A percentile compares a stretch with the other conserved stretches of the same genome.
Evolutionary conservation across 2,888 invertebrate species (phyloP).

Genomic region (Drosophila neonasuta): DNA sequence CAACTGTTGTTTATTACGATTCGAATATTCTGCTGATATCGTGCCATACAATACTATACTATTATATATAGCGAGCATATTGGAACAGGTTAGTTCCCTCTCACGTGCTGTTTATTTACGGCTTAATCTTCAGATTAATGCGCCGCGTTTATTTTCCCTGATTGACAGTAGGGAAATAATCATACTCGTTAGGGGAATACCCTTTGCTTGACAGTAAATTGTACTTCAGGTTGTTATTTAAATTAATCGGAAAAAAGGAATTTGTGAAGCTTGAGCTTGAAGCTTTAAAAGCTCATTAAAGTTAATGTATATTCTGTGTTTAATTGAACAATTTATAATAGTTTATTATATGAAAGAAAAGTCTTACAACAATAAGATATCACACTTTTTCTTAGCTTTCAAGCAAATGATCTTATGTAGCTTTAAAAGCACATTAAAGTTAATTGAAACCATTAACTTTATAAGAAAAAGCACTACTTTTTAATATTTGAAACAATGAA

Average conservation of each 20-base stretch:
- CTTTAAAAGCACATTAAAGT: no score
- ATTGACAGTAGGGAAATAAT: background rate
- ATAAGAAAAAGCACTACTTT: no score
- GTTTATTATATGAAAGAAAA: no score
- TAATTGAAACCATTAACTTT: no score
- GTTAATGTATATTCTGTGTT: no score
- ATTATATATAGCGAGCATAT: constrained; percentile 18
- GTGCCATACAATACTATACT: background rate
- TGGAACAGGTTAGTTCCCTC: constrained; percentile 54
- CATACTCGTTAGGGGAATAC: background rate
- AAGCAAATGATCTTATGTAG: no score
- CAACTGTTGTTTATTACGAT: background rate
- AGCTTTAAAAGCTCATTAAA: background rate
- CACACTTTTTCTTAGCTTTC: no score
- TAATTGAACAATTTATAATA: no score
- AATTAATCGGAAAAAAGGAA: background rate
- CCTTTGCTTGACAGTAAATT: background rate
- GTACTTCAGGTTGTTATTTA: background rate
- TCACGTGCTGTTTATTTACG: constrained; percentile 9
- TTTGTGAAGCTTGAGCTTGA: background rate
- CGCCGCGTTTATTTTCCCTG: background rate
- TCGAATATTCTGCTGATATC: constrained; percentile 8
- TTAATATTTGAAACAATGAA: no score
- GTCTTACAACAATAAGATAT: no score
- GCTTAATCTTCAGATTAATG: constrained; percentile 10